Percentiles rank a stretch among this genome's conserved stretches.
These are phyloP conservation scores for Drosophila kambysellisi DNA, from an alignment of 2,888 invertebrate species.

Conservation along the genomic window DNA sequence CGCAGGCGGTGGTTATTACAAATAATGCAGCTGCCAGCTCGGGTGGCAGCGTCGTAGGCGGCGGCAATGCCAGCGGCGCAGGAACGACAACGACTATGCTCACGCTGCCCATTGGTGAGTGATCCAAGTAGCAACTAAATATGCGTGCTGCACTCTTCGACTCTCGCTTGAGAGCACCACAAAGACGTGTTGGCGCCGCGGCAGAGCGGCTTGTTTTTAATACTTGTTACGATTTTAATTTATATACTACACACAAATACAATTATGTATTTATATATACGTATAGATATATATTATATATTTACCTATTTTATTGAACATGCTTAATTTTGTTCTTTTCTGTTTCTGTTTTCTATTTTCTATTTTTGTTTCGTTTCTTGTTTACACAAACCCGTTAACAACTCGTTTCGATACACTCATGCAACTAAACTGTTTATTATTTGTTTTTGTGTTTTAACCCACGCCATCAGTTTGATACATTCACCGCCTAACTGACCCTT, in stretches of 20 bases:
- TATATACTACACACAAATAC: slow-evolving; percentile 16
- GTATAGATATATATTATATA: slow-evolving; percentile 42
- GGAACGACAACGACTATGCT: slow-evolving; percentile 86
- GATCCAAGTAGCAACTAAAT: slow-evolving; percentile 3
- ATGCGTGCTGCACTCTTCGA: slow-evolving; percentile 4
- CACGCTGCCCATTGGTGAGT: slow-evolving; percentile 88
- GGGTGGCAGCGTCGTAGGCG: slow-evolving; percentile 37
- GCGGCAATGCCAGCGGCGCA: slow-evolving; percentile 43
- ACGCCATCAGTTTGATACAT: slow-evolving; percentile 52
- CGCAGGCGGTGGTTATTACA: slow-evolving; percentile 85
- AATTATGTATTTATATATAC: slow-evolving; percentile 18
- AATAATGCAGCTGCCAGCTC: slow-evolving; percentile 60
- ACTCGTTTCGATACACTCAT: slow-evolving; percentile 67
- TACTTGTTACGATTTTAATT: slow-evolving; percentile 17
- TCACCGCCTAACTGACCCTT: slow-evolving; percentile 31
- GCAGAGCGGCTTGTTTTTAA: neutral
- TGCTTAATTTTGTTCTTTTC: slow-evolving; percentile 76
- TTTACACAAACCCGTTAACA: slow-evolving; percentile 69
- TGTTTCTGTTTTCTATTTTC: slow-evolving; percentile 70
- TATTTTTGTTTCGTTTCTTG: slow-evolving; percentile 65
- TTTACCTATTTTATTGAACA: slow-evolving; percentile 67
- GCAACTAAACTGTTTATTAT: slow-evolving; percentile 54
- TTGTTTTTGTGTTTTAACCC: slow-evolving; percentile 66
- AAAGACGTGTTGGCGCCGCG: neutral
- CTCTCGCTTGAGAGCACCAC: neutral